A percentile compares a stretch with the other conserved stretches of the same genome.
Evolutionary conservation across 2,797 vertebrate genomes (phyloP).

Genomic region (Malacoraja senta): DNA sequence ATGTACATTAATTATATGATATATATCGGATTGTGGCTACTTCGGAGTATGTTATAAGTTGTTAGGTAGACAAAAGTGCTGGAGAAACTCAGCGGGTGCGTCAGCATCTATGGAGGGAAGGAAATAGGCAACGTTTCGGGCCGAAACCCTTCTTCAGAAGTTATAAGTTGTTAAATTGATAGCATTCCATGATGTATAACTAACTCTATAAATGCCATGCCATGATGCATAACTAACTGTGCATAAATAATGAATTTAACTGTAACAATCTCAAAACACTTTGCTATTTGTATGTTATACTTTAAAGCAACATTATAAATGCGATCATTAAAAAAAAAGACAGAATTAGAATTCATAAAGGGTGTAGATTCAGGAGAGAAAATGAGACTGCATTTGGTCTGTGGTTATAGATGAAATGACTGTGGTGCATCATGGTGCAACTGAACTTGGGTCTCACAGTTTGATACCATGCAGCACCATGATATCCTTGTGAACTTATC

Average conservation of each 20-base stretch:
- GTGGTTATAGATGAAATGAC: not conserved
- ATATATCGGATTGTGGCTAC: not conserved
- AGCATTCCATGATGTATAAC: not conserved
- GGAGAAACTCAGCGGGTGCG: too few relatives aligned
- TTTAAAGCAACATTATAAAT: not conserved
- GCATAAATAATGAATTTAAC: not conserved
- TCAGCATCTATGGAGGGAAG: too few relatives aligned
- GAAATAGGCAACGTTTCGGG: too few relatives aligned
- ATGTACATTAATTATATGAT: not conserved
- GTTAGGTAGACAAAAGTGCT: not conserved
- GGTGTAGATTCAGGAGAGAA: not conserved
- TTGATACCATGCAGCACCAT: not conserved
- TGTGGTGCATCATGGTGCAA: not conserved
- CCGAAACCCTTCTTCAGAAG: too few relatives aligned
- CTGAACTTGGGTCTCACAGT: constrained; percentile 1
- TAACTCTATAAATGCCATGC: not conserved
- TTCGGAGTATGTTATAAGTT: not conserved
- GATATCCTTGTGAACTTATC: not conserved
- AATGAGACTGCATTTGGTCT: not conserved
- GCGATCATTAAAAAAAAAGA: not conserved
- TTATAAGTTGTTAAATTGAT: not conserved
- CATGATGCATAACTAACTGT: not conserved
- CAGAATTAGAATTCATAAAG: not conserved
- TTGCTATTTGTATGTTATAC: not conserved
- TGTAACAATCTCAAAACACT: not conserved